A percentile compares a stretch with the other conserved stretches of the same genome.
phyloP scores from a whole-genome alignment of 2,888 invertebrate genomes.

The Stenolophus ochropezus region DNA sequence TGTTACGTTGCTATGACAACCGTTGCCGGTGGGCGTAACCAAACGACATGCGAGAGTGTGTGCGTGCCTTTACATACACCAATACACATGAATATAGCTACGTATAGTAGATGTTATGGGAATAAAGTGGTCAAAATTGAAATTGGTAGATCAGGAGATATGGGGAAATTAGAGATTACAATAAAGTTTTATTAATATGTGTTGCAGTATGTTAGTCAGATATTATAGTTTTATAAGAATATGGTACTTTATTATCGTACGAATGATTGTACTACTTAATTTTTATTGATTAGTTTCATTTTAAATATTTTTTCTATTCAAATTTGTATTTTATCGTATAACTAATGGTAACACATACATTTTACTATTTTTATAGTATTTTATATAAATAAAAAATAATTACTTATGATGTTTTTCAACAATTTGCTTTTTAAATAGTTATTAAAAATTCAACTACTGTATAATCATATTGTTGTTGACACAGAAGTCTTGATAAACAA shows the following conservation, averaged over 20 bases:
- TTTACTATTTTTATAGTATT: too few species aligned
- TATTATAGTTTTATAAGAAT: neutral
- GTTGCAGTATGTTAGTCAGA: neutral
- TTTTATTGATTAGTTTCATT: too few species aligned
- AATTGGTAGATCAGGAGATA: neutral
- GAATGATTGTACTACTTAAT: too few species aligned
- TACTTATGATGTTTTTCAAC: too few species aligned
- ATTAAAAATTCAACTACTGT: too few species aligned
- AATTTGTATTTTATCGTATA: too few species aligned
- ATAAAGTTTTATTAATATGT: neutral
- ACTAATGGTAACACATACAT: too few species aligned
- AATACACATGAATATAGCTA: neutral
- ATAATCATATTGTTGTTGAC: too few species aligned
- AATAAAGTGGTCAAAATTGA: neutral
- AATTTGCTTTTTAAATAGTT: too few species aligned
- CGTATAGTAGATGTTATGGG: slow-evolving; percentile 19
- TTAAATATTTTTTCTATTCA: too few species aligned
- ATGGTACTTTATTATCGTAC: neutral
- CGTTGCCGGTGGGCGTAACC: slow-evolving; percentile 67
- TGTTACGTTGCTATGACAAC: slow-evolving; percentile 67
- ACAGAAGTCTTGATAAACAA: too few species aligned
- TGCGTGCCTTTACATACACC: slow-evolving; percentile 28
- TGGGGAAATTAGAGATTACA: neutral
- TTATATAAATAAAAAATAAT: too few species aligned
- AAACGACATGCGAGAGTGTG: neutral